Conservation (phyloP, 2,797 vertebrate genomes). For the Xenopus petersii region DNA sequence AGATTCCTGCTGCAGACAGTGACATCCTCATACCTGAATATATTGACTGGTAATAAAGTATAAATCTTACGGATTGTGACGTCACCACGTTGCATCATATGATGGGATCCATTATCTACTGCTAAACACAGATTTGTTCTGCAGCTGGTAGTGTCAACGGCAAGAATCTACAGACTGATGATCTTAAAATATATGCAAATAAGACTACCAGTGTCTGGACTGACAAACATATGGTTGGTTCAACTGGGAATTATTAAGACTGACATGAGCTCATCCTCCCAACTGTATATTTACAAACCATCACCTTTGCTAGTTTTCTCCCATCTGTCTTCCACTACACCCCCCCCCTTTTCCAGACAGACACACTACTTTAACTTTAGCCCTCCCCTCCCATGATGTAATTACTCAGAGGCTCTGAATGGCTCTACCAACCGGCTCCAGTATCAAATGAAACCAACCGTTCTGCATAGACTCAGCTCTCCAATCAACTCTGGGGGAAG, state of each 20-base stretch:
- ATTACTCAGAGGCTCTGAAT: constrained; percentile 39
- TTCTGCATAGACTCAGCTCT: constrained; percentile 38
- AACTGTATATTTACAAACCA: constrained; percentile 38
- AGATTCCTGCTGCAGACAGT: too few species aligned
- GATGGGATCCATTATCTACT: too few species aligned
- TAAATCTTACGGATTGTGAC: too few species aligned
- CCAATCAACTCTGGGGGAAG: constrained; percentile 25
- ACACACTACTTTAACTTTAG: constrained; percentile 28
- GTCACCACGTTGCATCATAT: too few species aligned
- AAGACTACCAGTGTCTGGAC: constrained; percentile 21
- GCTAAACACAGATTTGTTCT: too few species aligned
- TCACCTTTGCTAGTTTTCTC: constrained; percentile 16
- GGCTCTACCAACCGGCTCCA: constrained; percentile 38
- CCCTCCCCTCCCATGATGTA: constrained; percentile 39
- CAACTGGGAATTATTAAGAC: constrained; percentile 24
- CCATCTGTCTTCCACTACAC: constrained; percentile 20
- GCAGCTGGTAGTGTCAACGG: background rate
- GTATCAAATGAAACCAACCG: constrained; percentile 43
- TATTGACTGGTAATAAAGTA: too few species aligned
- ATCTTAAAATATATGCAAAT: constrained; percentile 23
- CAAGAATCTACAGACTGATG: background rate
- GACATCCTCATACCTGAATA: too few species aligned
- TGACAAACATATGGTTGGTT: constrained; percentile 21
- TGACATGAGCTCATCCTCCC: constrained; percentile 44
- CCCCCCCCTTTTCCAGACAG: background rate